phyloP scores from a whole-genome alignment of 2,888 invertebrate species.

The Sarcophaga subvicina region DNA sequence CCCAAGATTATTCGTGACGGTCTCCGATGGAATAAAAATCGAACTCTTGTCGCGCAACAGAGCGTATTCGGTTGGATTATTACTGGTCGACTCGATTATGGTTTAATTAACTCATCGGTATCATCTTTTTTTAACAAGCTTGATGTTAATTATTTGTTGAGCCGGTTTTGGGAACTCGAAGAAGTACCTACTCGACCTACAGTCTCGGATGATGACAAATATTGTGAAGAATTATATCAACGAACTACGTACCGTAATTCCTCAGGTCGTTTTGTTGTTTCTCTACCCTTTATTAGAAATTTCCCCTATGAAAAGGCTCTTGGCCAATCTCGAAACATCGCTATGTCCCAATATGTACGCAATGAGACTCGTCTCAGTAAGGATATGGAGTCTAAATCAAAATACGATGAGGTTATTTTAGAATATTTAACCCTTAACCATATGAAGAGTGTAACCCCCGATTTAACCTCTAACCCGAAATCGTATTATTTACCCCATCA shows the following conservation, averaged over 20 bases:
- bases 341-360: neutral
- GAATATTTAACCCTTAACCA: slow-evolving; percentile 1
- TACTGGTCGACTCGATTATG: too few relatives aligned
- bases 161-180: slow-evolving; percentile 11
- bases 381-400: neutral
- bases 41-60: too few relatives aligned
- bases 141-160: neutral
- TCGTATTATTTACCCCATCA: neutral
- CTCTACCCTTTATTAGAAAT: too few relatives aligned
- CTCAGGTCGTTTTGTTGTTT: neutral
- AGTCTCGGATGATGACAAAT: neutral
- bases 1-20: too few relatives aligned
- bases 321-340: too few relatives aligned
- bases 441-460: neutral
- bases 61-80: too few relatives aligned
- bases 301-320: too few relatives aligned
- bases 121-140: too few relatives aligned
- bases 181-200: neutral
- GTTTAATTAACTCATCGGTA: too few relatives aligned
- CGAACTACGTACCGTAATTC: neutral
- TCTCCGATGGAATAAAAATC: too few relatives aligned
- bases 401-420: neutral
- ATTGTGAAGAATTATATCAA: slow-evolving; percentile 3
- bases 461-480: neutral
- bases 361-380: neutral